These are phyloP conservation scores for Grus americana DNA, from an alignment of 2,113 vertebrate genomes.

Conservation along the genomic window DNA sequence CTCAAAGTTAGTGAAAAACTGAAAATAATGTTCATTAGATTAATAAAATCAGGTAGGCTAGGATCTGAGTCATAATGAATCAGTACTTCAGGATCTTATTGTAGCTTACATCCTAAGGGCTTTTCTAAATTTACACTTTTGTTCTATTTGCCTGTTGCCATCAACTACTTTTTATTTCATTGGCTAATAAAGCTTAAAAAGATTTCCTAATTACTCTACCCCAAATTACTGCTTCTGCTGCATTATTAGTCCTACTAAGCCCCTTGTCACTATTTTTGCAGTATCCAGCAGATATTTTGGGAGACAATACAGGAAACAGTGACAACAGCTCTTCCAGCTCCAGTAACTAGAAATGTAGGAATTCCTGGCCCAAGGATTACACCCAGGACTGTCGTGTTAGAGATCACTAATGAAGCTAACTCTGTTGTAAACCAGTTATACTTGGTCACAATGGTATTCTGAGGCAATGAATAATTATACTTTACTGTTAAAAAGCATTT, in stretches of 20 bases:
- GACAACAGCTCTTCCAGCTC: background rate
- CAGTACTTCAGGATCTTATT: background rate
- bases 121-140: background rate
- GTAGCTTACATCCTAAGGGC: background rate
- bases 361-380: background rate
- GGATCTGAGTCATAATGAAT: background rate
- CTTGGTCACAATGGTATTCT: background rate
- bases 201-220: background rate
- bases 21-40: background rate
- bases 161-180: background rate
- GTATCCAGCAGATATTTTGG: background rate
- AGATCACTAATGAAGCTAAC: background rate
- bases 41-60: background rate
- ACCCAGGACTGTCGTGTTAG: background rate
- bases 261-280: background rate
- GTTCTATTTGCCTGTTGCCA: background rate
- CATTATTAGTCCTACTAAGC: background rate
- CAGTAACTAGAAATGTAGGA: background rate
- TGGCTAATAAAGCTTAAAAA: background rate
- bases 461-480: background rate
- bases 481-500: background rate
- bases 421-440: background rate
- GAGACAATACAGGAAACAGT: background rate
- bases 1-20: background rate
- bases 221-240: background rate